These are phyloP conservation scores for Oryzaephilus surinamensis DNA, from an alignment of 1,140 invertebrate species.

Conservation along the genomic window DNA sequence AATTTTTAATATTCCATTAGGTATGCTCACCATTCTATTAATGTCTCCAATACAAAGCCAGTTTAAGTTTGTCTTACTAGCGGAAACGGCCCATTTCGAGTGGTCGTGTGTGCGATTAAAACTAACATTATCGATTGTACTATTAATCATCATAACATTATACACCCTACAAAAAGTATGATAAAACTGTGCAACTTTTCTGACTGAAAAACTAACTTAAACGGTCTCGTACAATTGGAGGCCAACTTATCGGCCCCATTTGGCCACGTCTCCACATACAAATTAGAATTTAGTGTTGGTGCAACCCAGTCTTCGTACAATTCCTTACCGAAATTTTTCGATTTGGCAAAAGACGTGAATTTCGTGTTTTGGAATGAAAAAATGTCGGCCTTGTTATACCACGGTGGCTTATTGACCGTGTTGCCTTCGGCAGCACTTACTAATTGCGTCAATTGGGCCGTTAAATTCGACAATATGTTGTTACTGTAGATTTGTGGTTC, in stretches of 20 bases:
- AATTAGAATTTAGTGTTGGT: slow-evolving; percentile 52
- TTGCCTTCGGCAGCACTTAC: slow-evolving; percentile 48
- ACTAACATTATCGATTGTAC: slow-evolving; percentile 41
- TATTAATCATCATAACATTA: slow-evolving; percentile 53
- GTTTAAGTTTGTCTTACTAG: slow-evolving; percentile 33
- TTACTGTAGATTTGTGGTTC: slow-evolving; percentile 56
- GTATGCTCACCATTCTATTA: slow-evolving; percentile 65
- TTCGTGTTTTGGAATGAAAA: slow-evolving; percentile 44
- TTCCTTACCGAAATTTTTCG: slow-evolving; percentile 64
- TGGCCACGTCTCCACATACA: slow-evolving; percentile 80
- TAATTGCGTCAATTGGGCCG: slow-evolving; percentile 45
- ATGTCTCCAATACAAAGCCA: slow-evolving; percentile 90
- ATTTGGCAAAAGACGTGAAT: slow-evolving; percentile 74
- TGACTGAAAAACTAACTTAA: slow-evolving; percentile 31
- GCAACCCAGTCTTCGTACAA: slow-evolving; percentile 76
- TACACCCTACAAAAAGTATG: slow-evolving; percentile 45
- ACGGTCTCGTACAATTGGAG: slow-evolving; percentile 53
- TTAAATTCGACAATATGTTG: slow-evolving; percentile 44
- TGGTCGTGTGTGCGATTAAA: slow-evolving; percentile 76
- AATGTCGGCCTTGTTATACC: slow-evolving; percentile 47
- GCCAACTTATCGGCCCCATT: slow-evolving; percentile 64
- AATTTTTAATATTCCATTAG: slow-evolving; percentile 8
- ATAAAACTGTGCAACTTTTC: slow-evolving; percentile 7
- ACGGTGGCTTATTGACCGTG: slow-evolving; percentile 51
- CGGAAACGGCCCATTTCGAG: slow-evolving; percentile 82